Evolutionary conservation across 2,888 invertebrate species (phyloP).

Genomic region (Drosophila aldrichi): DNA sequence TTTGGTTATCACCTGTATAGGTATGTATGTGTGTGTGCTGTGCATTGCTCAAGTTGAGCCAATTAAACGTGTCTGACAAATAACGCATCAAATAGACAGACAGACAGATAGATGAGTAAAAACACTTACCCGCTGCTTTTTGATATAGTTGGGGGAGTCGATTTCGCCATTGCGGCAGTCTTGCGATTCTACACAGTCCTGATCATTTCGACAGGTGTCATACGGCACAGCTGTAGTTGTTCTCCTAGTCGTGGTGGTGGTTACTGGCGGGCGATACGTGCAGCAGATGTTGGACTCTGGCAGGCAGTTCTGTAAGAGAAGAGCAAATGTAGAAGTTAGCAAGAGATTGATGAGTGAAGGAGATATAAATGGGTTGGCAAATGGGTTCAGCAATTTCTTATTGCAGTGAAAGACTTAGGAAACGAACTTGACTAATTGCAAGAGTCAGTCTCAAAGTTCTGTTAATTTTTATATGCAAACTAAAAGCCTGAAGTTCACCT

Average conservation of each 20-base stretch:
- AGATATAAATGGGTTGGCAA: too few relatives aligned
- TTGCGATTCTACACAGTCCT: conserved; percentile 83
- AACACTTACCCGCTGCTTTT: conserved; percentile 83
- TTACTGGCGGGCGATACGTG: conserved; percentile 72
- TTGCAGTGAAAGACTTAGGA: not conserved
- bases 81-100: conserved; percentile 3
- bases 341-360: not conserved
- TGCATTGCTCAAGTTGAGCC: conserved; percentile 34
- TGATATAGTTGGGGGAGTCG: conserved; percentile 75
- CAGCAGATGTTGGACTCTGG: conserved; percentile 85
- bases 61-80: conserved; percentile 41
- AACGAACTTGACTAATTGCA: not conserved
- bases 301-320: conserved; percentile 84
- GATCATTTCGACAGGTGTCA: conserved; percentile 74
- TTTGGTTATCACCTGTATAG: not conserved
- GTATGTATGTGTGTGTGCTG: not conserved
- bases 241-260: conserved; percentile 53
- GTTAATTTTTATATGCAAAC: not conserved
- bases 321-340: not conserved
- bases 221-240: conserved; percentile 75
- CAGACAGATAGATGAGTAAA: conserved; percentile 55
- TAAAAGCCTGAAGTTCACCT: not conserved
- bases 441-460: too few relatives aligned
- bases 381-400: not conserved
- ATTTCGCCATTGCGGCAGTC: conserved; percentile 84